phyloP scores from a whole-genome alignment of 2,888 invertebrate genomes.

The Cynaeus angustus region DNA sequence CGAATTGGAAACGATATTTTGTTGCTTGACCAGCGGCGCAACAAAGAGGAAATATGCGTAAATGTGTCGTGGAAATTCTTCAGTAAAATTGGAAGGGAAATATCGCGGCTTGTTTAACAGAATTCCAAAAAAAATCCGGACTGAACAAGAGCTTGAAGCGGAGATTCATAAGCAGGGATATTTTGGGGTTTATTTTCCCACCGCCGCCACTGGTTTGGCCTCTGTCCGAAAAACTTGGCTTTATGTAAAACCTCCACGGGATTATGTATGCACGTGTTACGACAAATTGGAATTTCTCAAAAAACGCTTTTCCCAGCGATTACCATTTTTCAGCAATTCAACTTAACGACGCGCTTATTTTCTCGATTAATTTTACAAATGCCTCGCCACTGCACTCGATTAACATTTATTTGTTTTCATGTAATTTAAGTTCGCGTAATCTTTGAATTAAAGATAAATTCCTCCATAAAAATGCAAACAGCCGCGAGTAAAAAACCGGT shows the following conservation, averaged over 20 bases:
- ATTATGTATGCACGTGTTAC: slow-evolving; percentile 61
- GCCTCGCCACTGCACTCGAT: slow-evolving; percentile 41
- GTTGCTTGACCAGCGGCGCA: not conserved
- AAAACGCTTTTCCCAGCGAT: slow-evolving; percentile 24
- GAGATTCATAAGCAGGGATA: no score
- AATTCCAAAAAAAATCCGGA: no score
- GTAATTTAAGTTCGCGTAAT: slow-evolving; percentile 53
- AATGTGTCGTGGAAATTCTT: not conserved
- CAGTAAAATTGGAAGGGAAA: not conserved
- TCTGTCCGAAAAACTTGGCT: slow-evolving; percentile 33
- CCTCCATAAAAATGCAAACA: slow-evolving; percentile 55
- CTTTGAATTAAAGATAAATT: slow-evolving; percentile 57
- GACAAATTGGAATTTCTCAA: slow-evolving; percentile 52
- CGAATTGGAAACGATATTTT: slow-evolving; percentile 7
- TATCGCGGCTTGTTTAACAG: not conserved
- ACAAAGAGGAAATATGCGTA: not conserved
- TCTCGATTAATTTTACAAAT: slow-evolving; percentile 45
- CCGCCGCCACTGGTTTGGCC: slow-evolving; percentile 19
- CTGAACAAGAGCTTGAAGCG: no score
- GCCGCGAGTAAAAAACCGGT: slow-evolving; percentile 55
- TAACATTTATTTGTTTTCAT: slow-evolving; percentile 51
- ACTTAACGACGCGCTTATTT: slow-evolving; percentile 47
- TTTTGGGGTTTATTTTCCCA: no score
- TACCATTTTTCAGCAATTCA: slow-evolving; percentile 51
- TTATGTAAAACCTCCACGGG: slow-evolving; percentile 54